Percentiles rank a stretch among this genome's conserved stretches.
phyloP scores from a whole-genome alignment of 53 echinoderm and acorn worm species.

The Stichopus horrens region DNA sequence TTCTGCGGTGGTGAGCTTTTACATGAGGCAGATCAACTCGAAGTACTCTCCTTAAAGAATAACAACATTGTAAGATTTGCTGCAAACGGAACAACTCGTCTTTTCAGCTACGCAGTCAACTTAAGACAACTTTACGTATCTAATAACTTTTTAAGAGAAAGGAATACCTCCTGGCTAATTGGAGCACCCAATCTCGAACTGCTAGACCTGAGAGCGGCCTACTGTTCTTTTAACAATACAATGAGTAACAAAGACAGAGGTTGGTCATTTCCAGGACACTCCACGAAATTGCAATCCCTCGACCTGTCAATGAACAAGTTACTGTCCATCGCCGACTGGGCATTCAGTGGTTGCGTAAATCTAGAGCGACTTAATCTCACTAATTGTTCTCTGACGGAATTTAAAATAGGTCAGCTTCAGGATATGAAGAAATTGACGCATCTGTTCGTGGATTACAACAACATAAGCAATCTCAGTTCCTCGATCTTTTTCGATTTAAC shows the following conservation, averaged over 20 bases:
- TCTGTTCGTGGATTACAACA: slow-evolving; percentile 23
- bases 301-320: slow-evolving; percentile 31
- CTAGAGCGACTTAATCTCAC: slow-evolving; percentile 25
- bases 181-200: slow-evolving; percentile 25
- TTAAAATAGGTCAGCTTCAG: slow-evolving; percentile 22
- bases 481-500: slow-evolving; percentile 7
- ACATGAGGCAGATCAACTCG: neutral
- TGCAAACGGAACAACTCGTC: neutral
- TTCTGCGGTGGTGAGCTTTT: slow-evolving; percentile 12
- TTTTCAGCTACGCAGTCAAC: slow-evolving; percentile 10
- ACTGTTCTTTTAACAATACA: slow-evolving; percentile 10
- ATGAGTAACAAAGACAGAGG: neutral
- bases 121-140: slow-evolving; percentile 8
- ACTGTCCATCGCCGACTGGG: neutral
- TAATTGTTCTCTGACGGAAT: slow-evolving; percentile 30
- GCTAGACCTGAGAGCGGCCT: slow-evolving; percentile 23
- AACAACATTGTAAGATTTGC: slow-evolving; percentile 17
- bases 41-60: slow-evolving; percentile 6
- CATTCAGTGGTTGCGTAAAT: slow-evolving; percentile 39
- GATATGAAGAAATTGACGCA: slow-evolving; percentile 28
- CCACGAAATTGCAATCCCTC: neutral
- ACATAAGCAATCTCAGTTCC: slow-evolving; percentile 1
- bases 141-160: slow-evolving; percentile 15
- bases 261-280: slow-evolving; percentile 39
- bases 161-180: slow-evolving; percentile 21